A percentile compares a stretch with the other conserved stretches of the same genome.
Conservation (phyloP, 2,797 vertebrate species). For the Microcaecilia unicolor region DNA sequence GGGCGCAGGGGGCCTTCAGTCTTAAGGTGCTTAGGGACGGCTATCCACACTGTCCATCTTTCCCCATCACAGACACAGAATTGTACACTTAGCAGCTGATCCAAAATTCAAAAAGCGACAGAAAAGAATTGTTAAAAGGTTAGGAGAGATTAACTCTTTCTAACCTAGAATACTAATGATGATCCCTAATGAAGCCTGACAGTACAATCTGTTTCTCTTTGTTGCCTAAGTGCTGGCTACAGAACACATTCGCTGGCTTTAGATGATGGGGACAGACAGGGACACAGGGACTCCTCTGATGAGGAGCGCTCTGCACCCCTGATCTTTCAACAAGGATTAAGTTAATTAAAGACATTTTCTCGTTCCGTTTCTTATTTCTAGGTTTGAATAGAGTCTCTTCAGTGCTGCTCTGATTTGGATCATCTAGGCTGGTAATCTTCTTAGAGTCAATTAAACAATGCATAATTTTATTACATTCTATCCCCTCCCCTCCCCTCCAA, state of each 20-base stretch:
- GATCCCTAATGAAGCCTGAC: slow-evolving; percentile 96
- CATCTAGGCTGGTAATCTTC: slow-evolving; percentile 43
- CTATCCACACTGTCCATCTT: slow-evolving; percentile 39
- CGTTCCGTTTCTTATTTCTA: slow-evolving; percentile 70
- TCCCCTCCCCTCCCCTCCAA: no score
- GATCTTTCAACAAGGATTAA: slow-evolving; percentile 90
- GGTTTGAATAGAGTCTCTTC: slow-evolving; percentile 66
- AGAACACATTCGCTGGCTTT: slow-evolving; percentile 68
- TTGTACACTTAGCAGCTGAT: slow-evolving; percentile 56
- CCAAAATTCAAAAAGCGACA: slow-evolving; percentile 49
- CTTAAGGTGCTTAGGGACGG: slow-evolving; percentile 47
- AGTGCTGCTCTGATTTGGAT: slow-evolving; percentile 47
- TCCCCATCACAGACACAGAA: slow-evolving; percentile 3
- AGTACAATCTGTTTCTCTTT: slow-evolving; percentile 98
- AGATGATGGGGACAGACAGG: slow-evolving; percentile 43
- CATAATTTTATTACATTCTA: slow-evolving; percentile 48
- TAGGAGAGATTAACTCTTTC: slow-evolving; percentile 59
- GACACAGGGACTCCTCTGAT: slow-evolving; percentile 58
- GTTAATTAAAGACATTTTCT: slow-evolving; percentile 77
- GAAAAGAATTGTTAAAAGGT: slow-evolving; percentile 55
- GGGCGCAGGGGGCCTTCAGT: no score
- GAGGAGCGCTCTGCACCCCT: slow-evolving; percentile 60
- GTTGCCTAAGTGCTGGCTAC: slow-evolving; percentile 77
- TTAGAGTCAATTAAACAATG: slow-evolving; percentile 39
- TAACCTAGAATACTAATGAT: slow-evolving; percentile 96